Base-by-base conservation (phyloP, 1,140 invertebrate genomes). In the Drosophila ohnishii region DNA sequence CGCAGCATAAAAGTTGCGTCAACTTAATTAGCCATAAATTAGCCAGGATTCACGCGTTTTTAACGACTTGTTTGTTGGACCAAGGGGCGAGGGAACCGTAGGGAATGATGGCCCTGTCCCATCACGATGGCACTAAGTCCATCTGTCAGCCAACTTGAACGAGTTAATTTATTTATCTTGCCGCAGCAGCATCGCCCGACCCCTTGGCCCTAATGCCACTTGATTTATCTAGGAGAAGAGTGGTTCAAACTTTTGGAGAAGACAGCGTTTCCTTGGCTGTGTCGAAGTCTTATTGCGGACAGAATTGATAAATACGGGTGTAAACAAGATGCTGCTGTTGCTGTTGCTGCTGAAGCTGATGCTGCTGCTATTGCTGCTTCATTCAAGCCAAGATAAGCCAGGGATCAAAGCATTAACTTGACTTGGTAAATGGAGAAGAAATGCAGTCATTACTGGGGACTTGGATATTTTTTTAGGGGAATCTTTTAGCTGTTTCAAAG, bases 1-100 rank as follows among this genome's bases (percentile, higher is more conserved):
- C 22, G 40, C 53, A 51, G 39, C 45, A n/a, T 16, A 69, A 45
- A 70, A 78, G 64, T 79, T 84, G 51, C 57, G 60, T 74, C 66
- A 73, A 71, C 72, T 83, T 80, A 80, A 85, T 85, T 77, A 85
- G 53, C 78, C 67, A 78, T 85, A 80, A 85, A 80, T 84, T 84
- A 78, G 77, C 61, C 50, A 47, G 51, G 51, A 75, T 58, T 80
- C 74, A 78, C 60, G 81, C 58, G 58, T 74, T 77, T 80, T 85
- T 78, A 77, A 85, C 74, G 81, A 77, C 61, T 74, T 85, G 67
- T 63, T 78, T 80, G 76, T 65, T 65, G n/a, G 51, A 42, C 59
- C 37, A 10, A 40, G 40, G 7, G 7, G 14, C 6, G 5, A 14
- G 25, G 16, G 34, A 19, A 11, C 11, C 4, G 9, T 7, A 8